Conservation (phyloP, 2,888 invertebrate genomes). For the Entomobrya proxima region DNA sequence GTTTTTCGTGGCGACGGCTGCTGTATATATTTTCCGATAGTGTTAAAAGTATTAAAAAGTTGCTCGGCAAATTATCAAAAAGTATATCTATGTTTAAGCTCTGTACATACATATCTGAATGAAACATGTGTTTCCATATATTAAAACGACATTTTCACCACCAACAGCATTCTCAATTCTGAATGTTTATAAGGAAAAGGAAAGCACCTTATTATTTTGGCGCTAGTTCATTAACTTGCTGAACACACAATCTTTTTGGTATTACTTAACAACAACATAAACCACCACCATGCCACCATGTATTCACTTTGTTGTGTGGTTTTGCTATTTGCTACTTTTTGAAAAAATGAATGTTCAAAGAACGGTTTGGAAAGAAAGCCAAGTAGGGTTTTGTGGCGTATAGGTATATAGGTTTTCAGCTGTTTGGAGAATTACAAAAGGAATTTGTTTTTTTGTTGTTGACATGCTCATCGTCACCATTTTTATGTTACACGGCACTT, state of each 20-base stretch:
- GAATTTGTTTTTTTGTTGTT: background rate
- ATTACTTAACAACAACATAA: background rate
- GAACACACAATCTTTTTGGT: constrained; percentile 21
- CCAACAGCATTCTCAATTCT: background rate
- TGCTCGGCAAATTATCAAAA: constrained; percentile 16
- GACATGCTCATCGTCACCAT: background rate
- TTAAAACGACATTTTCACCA: background rate
- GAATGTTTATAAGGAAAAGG: background rate
- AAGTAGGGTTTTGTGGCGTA: constrained; percentile 22
- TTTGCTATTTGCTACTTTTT: too few relatives aligned
- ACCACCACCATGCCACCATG: background rate
- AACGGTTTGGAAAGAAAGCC: constrained; percentile 10
- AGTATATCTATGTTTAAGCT: background rate
- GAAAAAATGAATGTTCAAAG: too few relatives aligned
- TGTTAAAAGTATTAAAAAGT: constrained; percentile 10
- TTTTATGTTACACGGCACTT: background rate
- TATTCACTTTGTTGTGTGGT: background rate
- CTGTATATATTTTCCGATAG: background rate
- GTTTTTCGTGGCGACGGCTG: too few relatives aligned
- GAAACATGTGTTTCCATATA: constrained; percentile 29
- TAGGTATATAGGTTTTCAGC: background rate
- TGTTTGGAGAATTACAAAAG: background rate
- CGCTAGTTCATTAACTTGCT: constrained; percentile 50
- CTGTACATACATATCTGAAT: constrained; percentile 1
- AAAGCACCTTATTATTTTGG: constrained; percentile 13